Conservation (phyloP, 2,888 invertebrate species). For the Synergus laeviventris region DNA sequence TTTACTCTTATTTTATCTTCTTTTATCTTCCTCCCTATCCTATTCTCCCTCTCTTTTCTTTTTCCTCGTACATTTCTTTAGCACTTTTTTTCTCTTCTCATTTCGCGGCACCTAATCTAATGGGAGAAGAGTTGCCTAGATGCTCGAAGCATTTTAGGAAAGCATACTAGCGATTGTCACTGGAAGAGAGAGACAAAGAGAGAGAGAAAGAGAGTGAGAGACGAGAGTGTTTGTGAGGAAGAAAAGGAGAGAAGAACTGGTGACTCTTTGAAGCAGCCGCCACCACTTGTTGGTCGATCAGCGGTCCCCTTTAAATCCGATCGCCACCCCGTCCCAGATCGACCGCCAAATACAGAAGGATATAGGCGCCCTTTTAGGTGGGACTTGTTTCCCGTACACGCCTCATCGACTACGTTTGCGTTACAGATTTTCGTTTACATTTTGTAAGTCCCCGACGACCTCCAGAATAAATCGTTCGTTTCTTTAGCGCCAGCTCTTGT, state of each 20-base stretch:
- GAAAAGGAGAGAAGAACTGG: conserved; percentile 52
- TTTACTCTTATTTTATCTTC: neutral
- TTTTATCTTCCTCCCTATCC: conserved; percentile 41
- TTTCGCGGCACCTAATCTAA: conserved; percentile 68
- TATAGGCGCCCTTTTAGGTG: conserved; percentile 59
- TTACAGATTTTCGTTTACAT: conserved; percentile 70
- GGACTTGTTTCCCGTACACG: conserved; percentile 62
- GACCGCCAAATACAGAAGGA: conserved; percentile 57
- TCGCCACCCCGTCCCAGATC: conserved; percentile 62
- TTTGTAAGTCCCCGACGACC: conserved; percentile 59
- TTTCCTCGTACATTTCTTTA: conserved; percentile 40
- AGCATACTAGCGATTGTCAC: conserved; percentile 54
- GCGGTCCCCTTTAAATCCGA: conserved; percentile 72
- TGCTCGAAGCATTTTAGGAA: conserved; percentile 63
- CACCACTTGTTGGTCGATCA: conserved; percentile 73
- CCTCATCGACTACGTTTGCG: conserved; percentile 65
- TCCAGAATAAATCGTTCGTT: conserved; percentile 58
- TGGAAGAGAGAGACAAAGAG: conserved; percentile 44
- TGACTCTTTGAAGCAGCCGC: conserved; percentile 69
- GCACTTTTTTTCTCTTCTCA: conserved; percentile 48
- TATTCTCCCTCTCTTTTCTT: conserved; percentile 46
- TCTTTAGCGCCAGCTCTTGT: conserved; percentile 36
- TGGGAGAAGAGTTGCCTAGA: conserved; percentile 62
- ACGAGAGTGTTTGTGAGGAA: conserved; percentile 41
- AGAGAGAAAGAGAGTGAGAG: conserved; percentile 43